phyloP scores from a whole-genome alignment of 2,797 vertebrate genomes.

The Cercopithecus diana region DNA sequence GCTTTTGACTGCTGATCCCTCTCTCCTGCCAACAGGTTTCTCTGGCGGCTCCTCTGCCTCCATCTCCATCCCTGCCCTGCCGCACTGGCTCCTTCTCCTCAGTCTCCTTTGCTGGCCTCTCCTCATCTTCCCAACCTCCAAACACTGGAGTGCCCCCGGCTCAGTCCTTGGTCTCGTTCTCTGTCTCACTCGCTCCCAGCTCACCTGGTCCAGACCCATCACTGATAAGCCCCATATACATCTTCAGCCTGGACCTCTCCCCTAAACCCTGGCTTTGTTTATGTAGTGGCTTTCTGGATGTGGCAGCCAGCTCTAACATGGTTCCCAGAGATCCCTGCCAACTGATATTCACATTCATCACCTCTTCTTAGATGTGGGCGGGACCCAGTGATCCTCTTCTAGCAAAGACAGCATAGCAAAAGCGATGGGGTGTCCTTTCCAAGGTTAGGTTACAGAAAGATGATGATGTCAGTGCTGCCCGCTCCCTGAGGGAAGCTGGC shows the following conservation, averaged over 20 bases:
- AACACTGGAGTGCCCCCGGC: accelerated
- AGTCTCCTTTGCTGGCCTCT: neutral
- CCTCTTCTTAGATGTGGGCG: neutral
- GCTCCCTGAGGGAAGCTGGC: neutral
- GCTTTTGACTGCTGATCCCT: neutral
- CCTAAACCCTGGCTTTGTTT: neutral
- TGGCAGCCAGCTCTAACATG: neutral
- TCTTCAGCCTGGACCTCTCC: neutral
- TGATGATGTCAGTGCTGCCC: neutral
- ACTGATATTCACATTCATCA: neutral
- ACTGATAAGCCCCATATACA: accelerated
- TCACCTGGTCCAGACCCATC: neutral
- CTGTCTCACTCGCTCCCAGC: neutral
- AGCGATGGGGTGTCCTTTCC: neutral
- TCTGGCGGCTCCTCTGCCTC: neutral
- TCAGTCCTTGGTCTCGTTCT: neutral
- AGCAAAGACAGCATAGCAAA: neutral
- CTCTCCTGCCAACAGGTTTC: neutral
- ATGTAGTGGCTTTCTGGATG: neutral
- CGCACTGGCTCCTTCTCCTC: too few species aligned
- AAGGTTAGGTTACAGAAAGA: neutral
- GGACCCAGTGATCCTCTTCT: neutral
- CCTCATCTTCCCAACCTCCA: neutral
- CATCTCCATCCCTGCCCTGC: too few species aligned
- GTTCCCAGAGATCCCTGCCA: neutral